Percentiles rank a stretch among this genome's conserved stretches.
Conservation (phyloP, 2,113 vertebrate species). For the Girardinichthys multiradiatus region DNA sequence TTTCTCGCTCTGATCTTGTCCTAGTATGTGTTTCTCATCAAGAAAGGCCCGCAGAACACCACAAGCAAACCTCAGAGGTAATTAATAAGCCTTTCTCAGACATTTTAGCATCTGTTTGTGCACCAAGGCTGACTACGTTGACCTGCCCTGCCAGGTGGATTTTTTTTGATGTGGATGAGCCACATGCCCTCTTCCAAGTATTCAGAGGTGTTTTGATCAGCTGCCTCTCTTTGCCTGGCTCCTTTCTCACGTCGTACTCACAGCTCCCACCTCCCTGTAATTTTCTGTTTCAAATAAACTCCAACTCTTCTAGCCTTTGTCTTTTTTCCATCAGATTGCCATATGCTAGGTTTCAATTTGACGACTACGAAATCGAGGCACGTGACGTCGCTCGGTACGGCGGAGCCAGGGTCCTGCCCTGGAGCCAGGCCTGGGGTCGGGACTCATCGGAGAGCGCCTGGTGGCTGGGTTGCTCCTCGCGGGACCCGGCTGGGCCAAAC, state of each 20-base stretch:
- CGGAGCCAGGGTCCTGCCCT: too few species aligned
- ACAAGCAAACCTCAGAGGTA: constrained; percentile 68
- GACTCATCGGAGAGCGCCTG: too few species aligned
- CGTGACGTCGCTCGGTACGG: too few species aligned
- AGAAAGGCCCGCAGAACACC: constrained; percentile 27
- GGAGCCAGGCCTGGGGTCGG: too few species aligned
- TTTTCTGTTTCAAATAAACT: constrained; percentile 37
- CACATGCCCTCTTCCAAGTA: constrained; percentile 43
- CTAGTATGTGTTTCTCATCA: constrained; percentile 50
- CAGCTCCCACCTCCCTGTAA: constrained; percentile 5
- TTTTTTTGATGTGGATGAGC: constrained; percentile 1
- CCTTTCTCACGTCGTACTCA: neutral
- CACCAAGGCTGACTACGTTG: constrained; percentile 5
- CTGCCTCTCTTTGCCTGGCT: neutral
- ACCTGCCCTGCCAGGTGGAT: constrained; percentile 60
- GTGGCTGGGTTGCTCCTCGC: too few species aligned
- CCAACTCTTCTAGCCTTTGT: neutral
- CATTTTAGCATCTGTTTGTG: constrained; percentile 63
- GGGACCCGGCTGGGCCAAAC: too few species aligned
- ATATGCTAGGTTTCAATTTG: too few species aligned
- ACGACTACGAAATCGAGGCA: too few species aligned
- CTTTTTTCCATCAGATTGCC: too few species aligned
- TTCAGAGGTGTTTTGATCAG: constrained; percentile 7
- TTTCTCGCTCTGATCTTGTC: constrained; percentile 63
- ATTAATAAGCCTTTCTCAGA: constrained; percentile 58